Conservation (phyloP, 2,888 invertebrate species). For the Carcina quercana region DNA sequence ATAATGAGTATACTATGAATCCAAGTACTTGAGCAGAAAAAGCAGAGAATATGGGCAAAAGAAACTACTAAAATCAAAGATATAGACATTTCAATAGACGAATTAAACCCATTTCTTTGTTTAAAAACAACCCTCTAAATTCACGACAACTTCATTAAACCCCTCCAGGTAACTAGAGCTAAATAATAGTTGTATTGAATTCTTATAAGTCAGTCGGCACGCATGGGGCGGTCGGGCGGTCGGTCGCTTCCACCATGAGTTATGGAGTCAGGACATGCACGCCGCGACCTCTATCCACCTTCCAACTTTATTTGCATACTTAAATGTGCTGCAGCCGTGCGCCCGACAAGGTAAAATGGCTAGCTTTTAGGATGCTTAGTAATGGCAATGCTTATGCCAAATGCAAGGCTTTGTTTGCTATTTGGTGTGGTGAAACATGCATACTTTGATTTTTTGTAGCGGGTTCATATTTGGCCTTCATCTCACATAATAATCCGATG, state of each 20-base stretch:
- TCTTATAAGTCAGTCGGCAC: constrained; percentile 50
- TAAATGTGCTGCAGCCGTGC: constrained; percentile 20
- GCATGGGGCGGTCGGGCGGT: constrained; percentile 52
- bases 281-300: constrained; percentile 36
- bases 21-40: no score
- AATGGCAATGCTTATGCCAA: not conserved
- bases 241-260: constrained; percentile 46
- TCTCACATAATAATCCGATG: no score
- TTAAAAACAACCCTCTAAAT: constrained; percentile 5
- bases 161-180: constrained; percentile 7
- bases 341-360: constrained; percentile 3
- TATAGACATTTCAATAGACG: no score
- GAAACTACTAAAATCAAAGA: not conserved
- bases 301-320: constrained; percentile 47
- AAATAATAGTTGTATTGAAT: constrained; percentile 41
- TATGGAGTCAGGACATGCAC: constrained; percentile 55
- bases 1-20: no score
- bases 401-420: no score
- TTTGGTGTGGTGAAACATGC: no score
- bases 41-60: no score
- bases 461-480: no score
- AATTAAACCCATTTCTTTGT: no score
- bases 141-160: constrained; percentile 12
- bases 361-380: not conserved
- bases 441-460: no score